Percentiles rank a stretch among this genome's conserved stretches.
Evolutionary conservation across 2,888 invertebrate species (phyloP).

Genomic region (Agapetus fuscipes): DNA sequence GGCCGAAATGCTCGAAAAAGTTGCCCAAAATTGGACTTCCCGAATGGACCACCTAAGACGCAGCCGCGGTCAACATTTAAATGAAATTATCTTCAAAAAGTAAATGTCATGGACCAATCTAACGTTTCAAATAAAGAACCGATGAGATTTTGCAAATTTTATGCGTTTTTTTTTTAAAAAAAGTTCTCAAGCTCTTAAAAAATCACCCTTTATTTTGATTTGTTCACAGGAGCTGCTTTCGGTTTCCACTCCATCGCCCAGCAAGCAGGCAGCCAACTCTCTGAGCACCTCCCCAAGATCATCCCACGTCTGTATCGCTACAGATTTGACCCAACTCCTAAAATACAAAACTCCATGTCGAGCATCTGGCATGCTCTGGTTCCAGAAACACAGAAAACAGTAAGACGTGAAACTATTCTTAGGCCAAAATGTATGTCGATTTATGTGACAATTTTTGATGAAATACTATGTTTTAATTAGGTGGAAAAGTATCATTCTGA

Average conservation of each 20-base stretch:
- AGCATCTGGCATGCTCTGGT: slow-evolving; percentile 91
- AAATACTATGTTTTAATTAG: slow-evolving; percentile 35
- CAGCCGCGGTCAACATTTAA: no score
- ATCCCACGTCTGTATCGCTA: slow-evolving; percentile 80
- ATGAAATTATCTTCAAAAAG: no score
- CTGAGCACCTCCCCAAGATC: slow-evolving; percentile 73
- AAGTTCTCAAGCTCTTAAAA: no score
- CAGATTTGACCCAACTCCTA: slow-evolving; percentile 88
- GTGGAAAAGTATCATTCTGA: slow-evolving; percentile 72
- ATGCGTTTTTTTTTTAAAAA: no score
- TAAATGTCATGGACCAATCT: no score
- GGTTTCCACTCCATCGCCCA: slow-evolving; percentile 82
- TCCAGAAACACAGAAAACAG: slow-evolving; percentile 72
- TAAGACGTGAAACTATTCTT: slow-evolving; percentile 34
- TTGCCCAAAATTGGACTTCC: no score
- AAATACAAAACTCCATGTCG: slow-evolving; percentile 87
- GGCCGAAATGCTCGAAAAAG: no score
- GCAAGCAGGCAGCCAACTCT: slow-evolving; percentile 73
- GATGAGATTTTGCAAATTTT: no score
- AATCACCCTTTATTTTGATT: neutral
- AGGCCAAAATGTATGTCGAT: neutral
- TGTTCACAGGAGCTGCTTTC: slow-evolving; percentile 69
- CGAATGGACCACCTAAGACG: no score
- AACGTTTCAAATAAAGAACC: no score
- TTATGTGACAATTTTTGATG: slow-evolving; percentile 2